A percentile compares a stretch with the other conserved stretches of the same genome.
Conservation (phyloP, 2,797 vertebrate genomes). For the Smutsia gigantea region DNA sequence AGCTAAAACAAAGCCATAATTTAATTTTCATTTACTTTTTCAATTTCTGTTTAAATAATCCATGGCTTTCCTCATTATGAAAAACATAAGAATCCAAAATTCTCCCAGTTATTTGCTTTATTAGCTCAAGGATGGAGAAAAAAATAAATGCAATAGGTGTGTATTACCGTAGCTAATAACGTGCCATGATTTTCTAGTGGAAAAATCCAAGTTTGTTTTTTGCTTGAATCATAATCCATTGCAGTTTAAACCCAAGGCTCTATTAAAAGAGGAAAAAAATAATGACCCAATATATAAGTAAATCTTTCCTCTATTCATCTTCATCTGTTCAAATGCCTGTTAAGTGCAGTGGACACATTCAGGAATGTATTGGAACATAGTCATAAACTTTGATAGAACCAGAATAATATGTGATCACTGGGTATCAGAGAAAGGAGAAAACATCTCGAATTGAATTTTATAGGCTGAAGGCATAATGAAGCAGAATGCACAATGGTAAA, state of each 20-base stretch:
- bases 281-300: neutral
- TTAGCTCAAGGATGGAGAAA: neutral
- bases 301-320: neutral
- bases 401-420: neutral
- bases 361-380: neutral
- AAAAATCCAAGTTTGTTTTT: neutral
- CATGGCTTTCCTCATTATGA: neutral
- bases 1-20: neutral
- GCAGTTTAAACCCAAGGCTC: neutral
- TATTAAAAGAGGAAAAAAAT: neutral
- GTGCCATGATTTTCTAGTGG: neutral
- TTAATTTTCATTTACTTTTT: conserved; percentile 4
- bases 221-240: neutral
- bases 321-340: neutral
- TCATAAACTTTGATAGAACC: neutral
- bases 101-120: neutral
- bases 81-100: neutral
- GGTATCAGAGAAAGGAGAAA: neutral
- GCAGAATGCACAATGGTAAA: neutral
- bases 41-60: neutral
- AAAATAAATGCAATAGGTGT: neutral
- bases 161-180: neutral
- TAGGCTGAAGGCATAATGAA: neutral
- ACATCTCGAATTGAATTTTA: neutral
- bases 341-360: neutral